Base-by-base conservation (phyloP, 2,113 vertebrate genomes). In the Ardeotis arabs region DNA sequence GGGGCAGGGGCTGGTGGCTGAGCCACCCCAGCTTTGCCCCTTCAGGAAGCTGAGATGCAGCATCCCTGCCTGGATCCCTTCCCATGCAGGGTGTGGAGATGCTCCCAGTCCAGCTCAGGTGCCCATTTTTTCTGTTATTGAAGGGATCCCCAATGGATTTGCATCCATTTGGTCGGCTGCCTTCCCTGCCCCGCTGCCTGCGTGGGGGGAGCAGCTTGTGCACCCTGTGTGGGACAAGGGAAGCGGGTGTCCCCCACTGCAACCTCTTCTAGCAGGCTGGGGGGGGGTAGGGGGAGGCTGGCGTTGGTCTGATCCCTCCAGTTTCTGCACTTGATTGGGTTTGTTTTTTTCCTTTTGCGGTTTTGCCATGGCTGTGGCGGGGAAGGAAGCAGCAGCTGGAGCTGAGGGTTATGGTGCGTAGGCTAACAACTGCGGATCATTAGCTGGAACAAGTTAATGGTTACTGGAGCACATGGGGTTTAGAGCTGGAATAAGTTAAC, bases 401-500 rank as follows among this genome's bases (percentile, higher is more conserved):
- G 58, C 37, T 24, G 45, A 59, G 77, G 33, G 50, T 62, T 79
- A 39, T 0, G 0, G 56, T 85, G 78, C 84, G 63, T 63, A 78
- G 73, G 58, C 60, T 84, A 84, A 62, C 76, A 90, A 89, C 84
- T 66, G 83, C 68, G 63, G 81, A 84, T 92, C 89, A 62, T 89
- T 92, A 96, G 66, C 87, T 92, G 91, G 87, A 91, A 87, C 78
- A 90, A 94, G 87, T 85, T 84, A 95, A 88, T 96, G 64, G 91
- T 88, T 80, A 39, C 74, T 81, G 88, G 76, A 92, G 85, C 89
- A 90, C 89, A n/a, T 73, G 85, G 79, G 13, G 31, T 94, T 95
- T 84, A 63, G 91, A 89, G 55, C 93, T 96, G 92, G 79, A 93
- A 70, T 45, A 93, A 93, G 79, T 91, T 89, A 94, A 74, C 77